phyloP scores from a whole-genome alignment of 2,113 vertebrate species.

The Helogale parvula region DNA sequence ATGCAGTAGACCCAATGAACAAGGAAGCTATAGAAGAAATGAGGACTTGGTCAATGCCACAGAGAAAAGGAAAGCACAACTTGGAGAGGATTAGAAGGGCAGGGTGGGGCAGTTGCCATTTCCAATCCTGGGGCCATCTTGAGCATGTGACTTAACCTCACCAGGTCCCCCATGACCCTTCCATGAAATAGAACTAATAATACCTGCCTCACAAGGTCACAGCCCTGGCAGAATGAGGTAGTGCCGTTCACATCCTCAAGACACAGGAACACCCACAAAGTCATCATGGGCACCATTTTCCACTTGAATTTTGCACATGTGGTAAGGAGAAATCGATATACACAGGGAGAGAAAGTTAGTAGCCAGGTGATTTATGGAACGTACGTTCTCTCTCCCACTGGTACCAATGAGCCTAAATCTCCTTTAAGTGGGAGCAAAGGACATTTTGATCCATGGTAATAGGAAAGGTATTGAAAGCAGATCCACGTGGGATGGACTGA shows the following conservation, averaged over 20 bases:
- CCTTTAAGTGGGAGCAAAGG: not conserved
- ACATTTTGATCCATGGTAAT: not conserved
- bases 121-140: not conserved
- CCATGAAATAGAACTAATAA: not conserved
- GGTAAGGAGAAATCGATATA: not conserved
- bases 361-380: rapidly evolving
- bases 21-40: not conserved
- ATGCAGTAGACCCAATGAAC: not conserved
- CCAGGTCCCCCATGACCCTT: not conserved
- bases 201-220: not conserved
- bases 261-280: not conserved
- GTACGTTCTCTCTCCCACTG: not conserved
- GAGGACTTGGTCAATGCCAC: not conserved
- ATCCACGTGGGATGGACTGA: not conserved
- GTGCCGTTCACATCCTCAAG: rapidly evolving
- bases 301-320: not conserved
- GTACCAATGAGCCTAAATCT: not conserved
- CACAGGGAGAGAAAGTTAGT: not conserved
- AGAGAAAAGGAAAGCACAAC: not conserved
- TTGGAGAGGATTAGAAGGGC: not conserved
- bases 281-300: not conserved
- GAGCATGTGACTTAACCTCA: not conserved
- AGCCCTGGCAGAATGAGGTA: rapidly evolving
- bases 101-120: rapidly evolving
- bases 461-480: conserved; percentile 37